phyloP scores from a whole-genome alignment of 2,797 vertebrate genomes.

The Paramormyrops hopkinsi region DNA sequence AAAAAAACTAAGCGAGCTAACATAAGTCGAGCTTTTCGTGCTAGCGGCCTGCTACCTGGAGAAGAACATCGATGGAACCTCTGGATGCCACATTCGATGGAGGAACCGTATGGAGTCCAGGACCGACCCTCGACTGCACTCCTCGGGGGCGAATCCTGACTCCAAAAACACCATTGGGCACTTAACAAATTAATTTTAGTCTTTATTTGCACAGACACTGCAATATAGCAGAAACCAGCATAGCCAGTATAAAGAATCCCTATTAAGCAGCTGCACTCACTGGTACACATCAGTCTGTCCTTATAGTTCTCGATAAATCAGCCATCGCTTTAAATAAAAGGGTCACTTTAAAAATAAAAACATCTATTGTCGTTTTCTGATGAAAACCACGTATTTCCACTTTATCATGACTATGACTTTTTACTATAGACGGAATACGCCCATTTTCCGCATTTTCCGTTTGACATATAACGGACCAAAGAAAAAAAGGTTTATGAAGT shows the following conservation, averaged over 20 bases:
- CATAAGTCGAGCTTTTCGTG: neutral
- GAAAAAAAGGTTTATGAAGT: neutral
- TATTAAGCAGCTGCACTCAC: neutral
- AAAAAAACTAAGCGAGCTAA: neutral
- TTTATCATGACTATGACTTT: neutral
- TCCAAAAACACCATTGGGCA: neutral
- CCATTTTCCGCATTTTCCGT: neutral
- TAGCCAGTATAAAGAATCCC: neutral
- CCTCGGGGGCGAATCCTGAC: neutral
- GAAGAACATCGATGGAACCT: constrained; percentile 52
- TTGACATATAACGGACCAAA: neutral
- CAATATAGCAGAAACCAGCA: neutral
- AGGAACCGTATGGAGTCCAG: constrained; percentile 49
- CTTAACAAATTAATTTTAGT: neutral
- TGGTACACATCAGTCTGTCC: neutral
- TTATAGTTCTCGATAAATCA: neutral
- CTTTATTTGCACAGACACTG: neutral
- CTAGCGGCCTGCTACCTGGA: constrained; percentile 38
- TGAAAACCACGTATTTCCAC: neutral
- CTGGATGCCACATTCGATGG: constrained; percentile 64
- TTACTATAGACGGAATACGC: neutral
- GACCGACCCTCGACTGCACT: too few species aligned
- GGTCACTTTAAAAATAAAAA: neutral
- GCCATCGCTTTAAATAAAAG: neutral
- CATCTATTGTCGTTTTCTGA: neutral